Evolutionary conservation across 2,797 vertebrate genomes (phyloP).

Genomic region (Hephaestus fuliginosus): DNA sequence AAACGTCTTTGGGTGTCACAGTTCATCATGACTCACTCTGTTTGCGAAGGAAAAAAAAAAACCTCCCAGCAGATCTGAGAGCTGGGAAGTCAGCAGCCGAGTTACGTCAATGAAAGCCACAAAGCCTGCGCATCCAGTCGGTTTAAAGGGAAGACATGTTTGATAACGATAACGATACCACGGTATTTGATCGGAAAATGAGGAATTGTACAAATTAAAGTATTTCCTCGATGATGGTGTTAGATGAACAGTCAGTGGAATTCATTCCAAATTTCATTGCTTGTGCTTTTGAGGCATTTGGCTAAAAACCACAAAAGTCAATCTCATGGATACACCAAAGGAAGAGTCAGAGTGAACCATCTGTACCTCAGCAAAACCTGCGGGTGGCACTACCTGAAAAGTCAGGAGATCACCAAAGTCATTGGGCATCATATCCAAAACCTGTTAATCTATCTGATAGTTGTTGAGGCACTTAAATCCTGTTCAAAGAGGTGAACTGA

Average conservation of each 20-base stretch:
- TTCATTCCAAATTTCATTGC: too few relatives aligned
- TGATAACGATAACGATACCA: background rate
- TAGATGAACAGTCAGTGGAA: too few relatives aligned
- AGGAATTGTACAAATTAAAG: background rate
- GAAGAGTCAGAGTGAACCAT: too few relatives aligned
- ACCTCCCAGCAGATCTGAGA: slow-evolving; percentile 25
- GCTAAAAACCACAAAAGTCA: too few relatives aligned
- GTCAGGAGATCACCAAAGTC: background rate
- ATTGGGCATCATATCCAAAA: background rate
- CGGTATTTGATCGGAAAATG: too few relatives aligned
- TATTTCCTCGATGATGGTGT: background rate
- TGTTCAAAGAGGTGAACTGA: background rate
- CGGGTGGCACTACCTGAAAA: background rate
- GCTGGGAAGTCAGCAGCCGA: slow-evolving; percentile 19
- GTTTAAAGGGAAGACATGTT: background rate
- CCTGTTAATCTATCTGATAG: background rate
- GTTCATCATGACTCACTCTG: slow-evolving; percentile 46
- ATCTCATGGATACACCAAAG: too few relatives aligned
- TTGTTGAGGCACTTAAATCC: too few relatives aligned
- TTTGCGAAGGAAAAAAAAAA: slow-evolving; percentile 22
- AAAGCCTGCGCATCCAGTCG: background rate
- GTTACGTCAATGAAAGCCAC: background rate
- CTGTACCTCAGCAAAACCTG: too few relatives aligned
- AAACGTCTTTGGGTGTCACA: slow-evolving; percentile 40
- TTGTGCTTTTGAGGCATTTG: too few relatives aligned